These are phyloP conservation scores for Betta splendens DNA, from an alignment of 2,797 vertebrate genomes.

Conservation along the genomic window DNA sequence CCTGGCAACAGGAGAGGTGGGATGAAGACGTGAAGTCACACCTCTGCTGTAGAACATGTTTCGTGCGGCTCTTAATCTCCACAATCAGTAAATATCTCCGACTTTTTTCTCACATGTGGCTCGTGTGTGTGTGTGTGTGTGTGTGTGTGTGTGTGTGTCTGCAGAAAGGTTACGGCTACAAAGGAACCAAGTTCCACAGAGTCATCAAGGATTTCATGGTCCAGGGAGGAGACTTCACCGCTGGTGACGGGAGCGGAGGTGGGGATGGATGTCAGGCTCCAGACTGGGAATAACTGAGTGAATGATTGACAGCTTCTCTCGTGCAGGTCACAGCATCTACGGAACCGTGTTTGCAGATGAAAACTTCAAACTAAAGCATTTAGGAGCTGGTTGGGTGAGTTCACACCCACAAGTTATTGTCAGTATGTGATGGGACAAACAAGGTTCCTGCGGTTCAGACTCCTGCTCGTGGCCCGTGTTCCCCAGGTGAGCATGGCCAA, in stretches of 20 bases:
- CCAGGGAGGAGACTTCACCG: constrained; percentile 94
- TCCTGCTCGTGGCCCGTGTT: constrained; percentile 73
- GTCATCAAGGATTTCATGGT: constrained; percentile 99
- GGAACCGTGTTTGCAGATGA: constrained; percentile 91
- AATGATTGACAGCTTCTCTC: no score
- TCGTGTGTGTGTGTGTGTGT: no score
- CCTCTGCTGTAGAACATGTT: no score
- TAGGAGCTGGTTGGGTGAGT: constrained; percentile 93
- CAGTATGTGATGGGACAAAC: no score
- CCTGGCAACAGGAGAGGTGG: constrained; percentile 94
- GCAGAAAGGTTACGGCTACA: constrained; percentile 95
- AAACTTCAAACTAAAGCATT: constrained; percentile 93
- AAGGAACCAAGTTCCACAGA: constrained; percentile 93
- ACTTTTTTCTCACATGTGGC: not conserved
- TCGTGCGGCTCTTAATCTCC: no score
- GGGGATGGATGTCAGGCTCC: no score
- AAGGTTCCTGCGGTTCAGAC: no score
- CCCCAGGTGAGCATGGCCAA: constrained; percentile 89
- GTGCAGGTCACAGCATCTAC: constrained; percentile 90
- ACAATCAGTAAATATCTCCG: no score
- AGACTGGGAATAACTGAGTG: not conserved
- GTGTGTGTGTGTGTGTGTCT: no score
- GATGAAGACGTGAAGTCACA: not conserved
- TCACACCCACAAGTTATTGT: no score
- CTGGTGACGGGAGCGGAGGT: constrained; percentile 94